Conservation (phyloP, 2,797 vertebrate genomes). For the Pangasius krempfi region DNA sequence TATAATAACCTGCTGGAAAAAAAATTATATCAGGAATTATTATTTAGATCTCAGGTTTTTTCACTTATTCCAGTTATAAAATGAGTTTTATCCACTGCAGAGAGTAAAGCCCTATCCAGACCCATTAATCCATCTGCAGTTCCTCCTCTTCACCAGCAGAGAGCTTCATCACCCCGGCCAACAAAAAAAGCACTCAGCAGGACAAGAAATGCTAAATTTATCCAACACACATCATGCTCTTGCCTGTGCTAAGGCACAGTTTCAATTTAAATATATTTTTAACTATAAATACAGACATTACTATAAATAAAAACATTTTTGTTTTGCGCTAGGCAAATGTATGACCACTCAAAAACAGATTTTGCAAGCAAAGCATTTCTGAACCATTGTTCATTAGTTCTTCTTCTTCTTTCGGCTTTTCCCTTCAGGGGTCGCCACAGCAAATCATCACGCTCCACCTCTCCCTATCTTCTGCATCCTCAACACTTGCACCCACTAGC, state of each 20-base stretch:
- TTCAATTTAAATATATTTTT: not conserved
- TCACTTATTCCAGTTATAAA: not conserved
- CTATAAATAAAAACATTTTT: not conserved
- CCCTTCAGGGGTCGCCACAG: too few relatives aligned
- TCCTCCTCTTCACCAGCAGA: constrained; percentile 35
- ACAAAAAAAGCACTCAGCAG: not conserved
- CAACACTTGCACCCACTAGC: too few relatives aligned
- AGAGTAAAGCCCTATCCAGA: not conserved
- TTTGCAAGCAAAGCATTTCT: not conserved
- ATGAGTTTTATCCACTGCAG: not conserved
- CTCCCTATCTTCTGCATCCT: too few relatives aligned
- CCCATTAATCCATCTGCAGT: not conserved
- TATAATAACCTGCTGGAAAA: not conserved
- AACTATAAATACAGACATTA: not conserved
- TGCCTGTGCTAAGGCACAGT: not conserved
- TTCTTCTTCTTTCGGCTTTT: too few relatives aligned
- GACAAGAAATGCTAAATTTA: not conserved
- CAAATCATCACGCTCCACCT: too few relatives aligned
- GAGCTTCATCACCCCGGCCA: constrained; percentile 21
- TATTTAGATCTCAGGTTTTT: not conserved
- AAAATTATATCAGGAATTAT: not conserved
- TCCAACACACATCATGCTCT: not conserved
- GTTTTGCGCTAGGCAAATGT: too few relatives aligned
- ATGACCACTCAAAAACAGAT: too few relatives aligned
- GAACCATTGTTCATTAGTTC: too few relatives aligned